Evolutionary conservation across 1,140 invertebrate species (phyloP).

Genomic region (Drosophila sp.): DNA sequence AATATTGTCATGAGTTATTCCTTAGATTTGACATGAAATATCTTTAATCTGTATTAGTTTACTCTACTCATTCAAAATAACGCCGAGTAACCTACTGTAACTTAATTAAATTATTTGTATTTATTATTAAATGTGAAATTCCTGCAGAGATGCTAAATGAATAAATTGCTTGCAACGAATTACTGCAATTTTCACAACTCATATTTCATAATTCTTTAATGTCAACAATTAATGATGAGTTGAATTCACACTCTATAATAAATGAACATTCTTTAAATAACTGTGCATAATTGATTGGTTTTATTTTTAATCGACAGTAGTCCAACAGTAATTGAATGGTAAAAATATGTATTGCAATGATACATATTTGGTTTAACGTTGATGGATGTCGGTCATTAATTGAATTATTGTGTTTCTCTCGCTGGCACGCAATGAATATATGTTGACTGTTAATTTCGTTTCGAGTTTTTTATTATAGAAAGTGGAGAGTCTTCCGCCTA

Average conservation of each 20-base stretch:
- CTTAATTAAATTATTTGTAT: no score
- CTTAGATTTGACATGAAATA: no score
- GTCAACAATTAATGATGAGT: no score
- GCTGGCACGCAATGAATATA: conserved; percentile 29
- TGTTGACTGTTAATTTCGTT: conserved; percentile 31
- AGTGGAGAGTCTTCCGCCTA: neutral
- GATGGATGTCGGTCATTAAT: conserved; percentile 35
- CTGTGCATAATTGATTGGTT: neutral
- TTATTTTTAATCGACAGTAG: neutral
- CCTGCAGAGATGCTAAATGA: no score
- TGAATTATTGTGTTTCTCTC: conserved; percentile 43
- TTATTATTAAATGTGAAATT: no score
- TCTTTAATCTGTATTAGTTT: no score
- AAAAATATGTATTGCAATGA: conserved; percentile 1
- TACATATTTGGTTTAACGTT: conserved; percentile 1
- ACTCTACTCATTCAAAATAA: no score
- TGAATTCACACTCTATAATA: neutral
- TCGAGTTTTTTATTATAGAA: conserved; percentile 33
- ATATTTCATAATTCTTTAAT: neutral
- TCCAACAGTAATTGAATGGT: conserved; percentile 1
- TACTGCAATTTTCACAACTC: no score
- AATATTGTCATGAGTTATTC: no score
- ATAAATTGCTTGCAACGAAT: no score
- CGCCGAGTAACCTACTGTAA: no score
- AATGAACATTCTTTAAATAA: neutral